These are phyloP conservation scores for Yponomeuta cagnagella DNA, from an alignment of 2,888 invertebrate species.

Conservation along the genomic window DNA sequence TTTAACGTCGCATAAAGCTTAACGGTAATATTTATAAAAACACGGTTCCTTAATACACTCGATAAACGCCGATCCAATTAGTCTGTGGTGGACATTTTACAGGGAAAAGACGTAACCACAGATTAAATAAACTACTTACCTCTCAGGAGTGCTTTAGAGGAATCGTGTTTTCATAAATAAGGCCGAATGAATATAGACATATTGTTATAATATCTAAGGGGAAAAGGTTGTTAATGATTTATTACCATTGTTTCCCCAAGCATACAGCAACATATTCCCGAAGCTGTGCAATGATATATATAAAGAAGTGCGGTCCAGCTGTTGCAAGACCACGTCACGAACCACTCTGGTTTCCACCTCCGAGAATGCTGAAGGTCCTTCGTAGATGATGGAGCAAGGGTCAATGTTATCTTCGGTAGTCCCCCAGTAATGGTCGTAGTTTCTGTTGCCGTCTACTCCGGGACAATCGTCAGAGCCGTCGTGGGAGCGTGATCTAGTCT, in stretches of 20 bases:
- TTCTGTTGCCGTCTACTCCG: constrained; percentile 87
- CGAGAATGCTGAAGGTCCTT: constrained; percentile 79
- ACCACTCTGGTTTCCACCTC: constrained; percentile 80
- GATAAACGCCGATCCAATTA: no score
- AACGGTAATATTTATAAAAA: no score
- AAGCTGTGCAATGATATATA: constrained; percentile 86
- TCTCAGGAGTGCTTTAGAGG: no score
- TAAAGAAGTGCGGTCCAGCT: constrained; percentile 68
- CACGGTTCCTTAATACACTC: no score
- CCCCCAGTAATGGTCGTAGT: constrained; percentile 84
- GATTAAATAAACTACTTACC: no score
- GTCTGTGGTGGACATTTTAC: no score
- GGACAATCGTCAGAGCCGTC: constrained; percentile 65
- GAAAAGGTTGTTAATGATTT: no score
- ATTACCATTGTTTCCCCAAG: constrained; percentile 79
- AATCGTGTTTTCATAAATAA: no score
- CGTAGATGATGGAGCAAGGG: constrained; percentile 79
- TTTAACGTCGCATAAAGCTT: no score
- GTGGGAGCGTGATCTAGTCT: constrained; percentile 75
- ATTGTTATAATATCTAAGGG: no score
- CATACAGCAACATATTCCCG: constrained; percentile 81
- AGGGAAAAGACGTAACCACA: no score
- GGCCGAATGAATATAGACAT: no score
- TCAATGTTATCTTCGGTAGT: constrained; percentile 58
- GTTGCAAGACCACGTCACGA: constrained; percentile 69